Evolutionary conservation across 2,113 vertebrate species (phyloP).

Genomic region (Baryphthengus martii): DNA sequence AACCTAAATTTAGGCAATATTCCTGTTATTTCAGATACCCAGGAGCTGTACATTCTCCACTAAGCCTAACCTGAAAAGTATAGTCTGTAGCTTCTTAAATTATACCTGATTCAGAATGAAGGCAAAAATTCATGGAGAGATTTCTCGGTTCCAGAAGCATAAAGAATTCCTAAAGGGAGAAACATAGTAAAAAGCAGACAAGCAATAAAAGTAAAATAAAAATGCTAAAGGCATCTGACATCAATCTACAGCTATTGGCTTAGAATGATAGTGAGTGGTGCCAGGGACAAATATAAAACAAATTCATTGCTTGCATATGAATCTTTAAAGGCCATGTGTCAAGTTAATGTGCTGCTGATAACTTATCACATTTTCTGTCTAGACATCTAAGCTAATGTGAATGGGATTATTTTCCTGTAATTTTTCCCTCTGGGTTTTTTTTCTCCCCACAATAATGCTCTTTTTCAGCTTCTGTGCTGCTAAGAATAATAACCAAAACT

Average conservation of each 20-base stretch:
- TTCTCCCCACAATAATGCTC: background rate
- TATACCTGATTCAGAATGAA: background rate
- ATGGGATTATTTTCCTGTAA: background rate
- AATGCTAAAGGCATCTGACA: background rate
- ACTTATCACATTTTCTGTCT: slow-evolving; percentile 37
- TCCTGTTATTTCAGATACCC: background rate
- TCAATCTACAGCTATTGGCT: background rate
- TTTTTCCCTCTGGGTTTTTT: background rate
- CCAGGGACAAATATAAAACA: slow-evolving; percentile 21
- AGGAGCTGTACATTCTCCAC: background rate
- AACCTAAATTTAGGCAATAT: background rate
- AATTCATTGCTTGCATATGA: background rate
- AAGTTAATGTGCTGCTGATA: slow-evolving; percentile 18
- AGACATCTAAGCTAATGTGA: slow-evolving; percentile 5
- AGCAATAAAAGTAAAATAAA: background rate
- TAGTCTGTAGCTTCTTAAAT: background rate
- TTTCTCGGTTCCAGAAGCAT: background rate
- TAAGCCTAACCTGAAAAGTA: background rate
- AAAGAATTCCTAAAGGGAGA: background rate
- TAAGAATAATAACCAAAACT: background rate
- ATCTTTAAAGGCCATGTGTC: background rate
- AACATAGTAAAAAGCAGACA: background rate
- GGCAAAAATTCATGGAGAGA: background rate
- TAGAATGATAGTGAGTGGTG: background rate
- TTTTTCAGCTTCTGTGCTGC: background rate